Evolutionary conservation across 2,113 vertebrate genomes (phyloP).

Genomic region (Paralichthys olivaceus): DNA sequence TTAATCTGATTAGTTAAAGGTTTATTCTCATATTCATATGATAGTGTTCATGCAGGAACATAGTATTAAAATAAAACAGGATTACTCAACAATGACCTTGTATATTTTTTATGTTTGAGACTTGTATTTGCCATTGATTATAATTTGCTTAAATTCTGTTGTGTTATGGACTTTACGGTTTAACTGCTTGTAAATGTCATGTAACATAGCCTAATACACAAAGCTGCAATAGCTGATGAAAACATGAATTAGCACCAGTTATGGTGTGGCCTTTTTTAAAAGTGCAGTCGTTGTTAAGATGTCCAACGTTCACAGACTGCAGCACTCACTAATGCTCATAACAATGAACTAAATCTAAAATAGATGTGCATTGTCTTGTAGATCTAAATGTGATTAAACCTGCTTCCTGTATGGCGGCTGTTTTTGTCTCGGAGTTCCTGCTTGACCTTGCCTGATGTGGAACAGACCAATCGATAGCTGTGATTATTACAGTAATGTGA

Average conservation of each 20-base stretch:
- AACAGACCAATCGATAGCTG: conserved; percentile 61
- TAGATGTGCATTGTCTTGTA: conserved; percentile 31
- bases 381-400: conserved; percentile 56
- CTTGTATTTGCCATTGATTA: no score
- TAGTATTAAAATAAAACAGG: not conserved
- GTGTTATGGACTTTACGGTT: no score
- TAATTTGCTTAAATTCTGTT: no score
- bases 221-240: not conserved
- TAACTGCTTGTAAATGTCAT: not conserved
- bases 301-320: not conserved
- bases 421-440: conserved; percentile 36
- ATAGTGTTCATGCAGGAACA: no score
- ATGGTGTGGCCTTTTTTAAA: not conserved
- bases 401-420: conserved; percentile 13
- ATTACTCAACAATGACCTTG: not conserved
- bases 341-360: conserved; percentile 29
- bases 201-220: not conserved
- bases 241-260: not conserved
- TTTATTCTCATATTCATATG: no score
- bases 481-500: conserved; percentile 68
- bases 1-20: no score
- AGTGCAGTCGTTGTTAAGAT: not conserved
- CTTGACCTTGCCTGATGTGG: conserved; percentile 61
- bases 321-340: not conserved
- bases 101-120: no score